phyloP scores from a whole-genome alignment of 1,140 invertebrate genomes.

The Drosophila repleta region DNA sequence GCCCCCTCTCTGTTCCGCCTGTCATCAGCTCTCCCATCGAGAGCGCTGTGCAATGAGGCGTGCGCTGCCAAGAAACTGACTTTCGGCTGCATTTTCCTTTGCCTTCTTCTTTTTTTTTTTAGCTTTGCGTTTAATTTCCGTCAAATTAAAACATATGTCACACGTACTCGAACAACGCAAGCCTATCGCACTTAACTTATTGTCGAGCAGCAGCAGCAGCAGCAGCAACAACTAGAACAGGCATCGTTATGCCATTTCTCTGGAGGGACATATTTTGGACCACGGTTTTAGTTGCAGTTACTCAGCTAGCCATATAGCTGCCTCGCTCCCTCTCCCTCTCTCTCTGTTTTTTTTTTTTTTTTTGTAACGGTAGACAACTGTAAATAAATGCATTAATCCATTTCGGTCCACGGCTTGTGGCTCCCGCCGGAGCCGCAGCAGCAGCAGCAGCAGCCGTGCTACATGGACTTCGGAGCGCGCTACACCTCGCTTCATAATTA shows the following conservation, averaged over 20 bases:
- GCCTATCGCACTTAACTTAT: conserved; percentile 30
- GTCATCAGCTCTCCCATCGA: neutral
- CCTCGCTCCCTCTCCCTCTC: too few species aligned
- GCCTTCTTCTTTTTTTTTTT: conserved; percentile 21
- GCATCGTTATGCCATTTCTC: conserved; percentile 17
- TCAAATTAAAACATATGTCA: conserved; percentile 69
- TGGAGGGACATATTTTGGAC: conserved; percentile 50
- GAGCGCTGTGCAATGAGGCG: conserved; percentile 57
- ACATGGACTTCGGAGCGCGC: neutral
- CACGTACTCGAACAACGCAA: conserved; percentile 6
- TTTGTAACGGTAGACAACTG: conserved; percentile 8
- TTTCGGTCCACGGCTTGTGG: conserved; percentile 20
- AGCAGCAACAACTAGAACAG: conserved; percentile 4
- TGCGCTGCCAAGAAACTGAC: conserved; percentile 66
- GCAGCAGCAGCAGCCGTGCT: neutral
- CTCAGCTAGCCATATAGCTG: too few species aligned
- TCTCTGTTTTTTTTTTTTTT: neutral
- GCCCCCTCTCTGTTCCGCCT: neutral
- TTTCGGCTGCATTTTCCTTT: conserved; percentile 27
- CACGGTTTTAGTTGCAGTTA: neutral
- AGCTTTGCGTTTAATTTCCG: conserved; percentile 62
- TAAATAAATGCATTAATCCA: conserved; percentile 29
- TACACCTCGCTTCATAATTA: conserved; percentile 74
- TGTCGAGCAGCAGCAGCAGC: neutral
- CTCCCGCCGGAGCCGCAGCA: conserved; percentile 2